A percentile compares a stretch with the other conserved stretches of the same genome.
Conservation (phyloP, 2,888 invertebrate species). For the Flexamia atlantica region DNA sequence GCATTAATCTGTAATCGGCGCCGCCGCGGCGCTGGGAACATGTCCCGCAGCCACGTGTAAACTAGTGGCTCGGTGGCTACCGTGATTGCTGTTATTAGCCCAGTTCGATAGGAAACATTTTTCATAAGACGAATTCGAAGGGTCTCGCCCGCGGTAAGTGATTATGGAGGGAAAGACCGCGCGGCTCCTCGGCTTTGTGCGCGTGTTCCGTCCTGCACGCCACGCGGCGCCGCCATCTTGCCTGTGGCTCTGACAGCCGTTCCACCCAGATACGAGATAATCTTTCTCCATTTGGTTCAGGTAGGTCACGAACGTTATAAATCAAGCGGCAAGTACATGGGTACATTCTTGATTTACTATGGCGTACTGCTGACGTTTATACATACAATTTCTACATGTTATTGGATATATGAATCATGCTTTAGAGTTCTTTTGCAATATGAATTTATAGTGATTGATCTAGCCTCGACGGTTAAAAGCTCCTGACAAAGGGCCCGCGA, state of each 20-base stretch:
- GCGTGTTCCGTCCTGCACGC: constrained; percentile 27
- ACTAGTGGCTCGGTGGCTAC: constrained; percentile 15
- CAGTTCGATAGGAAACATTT: constrained; percentile 37
- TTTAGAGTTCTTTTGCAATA: too few relatives aligned
- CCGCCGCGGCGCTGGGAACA: constrained; percentile 7
- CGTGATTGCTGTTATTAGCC: constrained; percentile 38
- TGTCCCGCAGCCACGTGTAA: constrained; percentile 17
- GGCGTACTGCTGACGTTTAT: not conserved
- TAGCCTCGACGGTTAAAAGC: too few relatives aligned
- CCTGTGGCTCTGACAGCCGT: not conserved
- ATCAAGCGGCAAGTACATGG: not conserved
- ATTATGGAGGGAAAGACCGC: not conserved
- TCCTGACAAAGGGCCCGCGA: too few relatives aligned
- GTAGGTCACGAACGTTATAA: constrained; percentile 12
- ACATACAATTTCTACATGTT: too few relatives aligned
- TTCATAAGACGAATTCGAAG: constrained; percentile 29
- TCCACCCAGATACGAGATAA: constrained; percentile 8
- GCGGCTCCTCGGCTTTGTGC: constrained; percentile 15
- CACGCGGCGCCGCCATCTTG: constrained; percentile 20
- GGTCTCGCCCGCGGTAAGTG: constrained; percentile 29
- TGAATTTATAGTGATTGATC: too few relatives aligned
- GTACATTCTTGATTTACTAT: not conserved
- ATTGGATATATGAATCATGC: too few relatives aligned
- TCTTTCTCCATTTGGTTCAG: constrained; percentile 3
- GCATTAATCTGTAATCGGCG: not conserved